Percentiles rank a stretch among this genome's conserved stretches.
Evolutionary conservation across 1,140 invertebrate genomes (phyloP).

Genomic region (Heliothis virescens): DNA sequence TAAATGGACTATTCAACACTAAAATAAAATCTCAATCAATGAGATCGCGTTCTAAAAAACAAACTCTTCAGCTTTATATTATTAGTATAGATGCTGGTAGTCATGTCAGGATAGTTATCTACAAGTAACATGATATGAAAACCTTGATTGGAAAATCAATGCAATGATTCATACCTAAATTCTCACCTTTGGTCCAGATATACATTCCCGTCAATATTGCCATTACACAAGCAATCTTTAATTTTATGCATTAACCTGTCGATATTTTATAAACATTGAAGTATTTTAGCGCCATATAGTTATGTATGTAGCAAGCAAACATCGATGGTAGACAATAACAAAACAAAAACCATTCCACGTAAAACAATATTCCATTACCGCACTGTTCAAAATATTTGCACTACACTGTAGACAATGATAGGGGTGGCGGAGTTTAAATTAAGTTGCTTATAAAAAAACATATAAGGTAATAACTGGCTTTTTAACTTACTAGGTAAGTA

Average conservation of each 20-base stretch:
- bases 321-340: constrained; percentile 19
- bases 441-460: background rate
- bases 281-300: constrained; percentile 4
- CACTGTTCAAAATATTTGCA: constrained; percentile 50
- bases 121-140: too few relatives aligned
- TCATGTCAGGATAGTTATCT: too few relatives aligned
- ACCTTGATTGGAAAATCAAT: background rate
- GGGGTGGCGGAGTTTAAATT: background rate
- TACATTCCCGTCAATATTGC: background rate
- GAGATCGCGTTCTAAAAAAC: too few relatives aligned
- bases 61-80: too few relatives aligned
- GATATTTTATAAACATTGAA: constrained; percentile 17
- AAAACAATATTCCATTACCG: constrained; percentile 48
- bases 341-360: constrained; percentile 43
- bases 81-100: too few relatives aligned
- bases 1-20: too few relatives aligned
- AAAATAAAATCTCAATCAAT: too few relatives aligned
- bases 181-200: background rate
- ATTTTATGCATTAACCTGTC: constrained; percentile 14
- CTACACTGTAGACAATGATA: constrained; percentile 34
- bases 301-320: constrained; percentile 29
- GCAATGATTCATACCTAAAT: background rate
- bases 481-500: too few relatives aligned
- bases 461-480: too few relatives aligned
- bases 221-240: background rate